Evolutionary conservation across 2,888 invertebrate genomes (phyloP), one percentile per base, ranked within the genome.

Genomic region (Ormia ochracea): DNA sequence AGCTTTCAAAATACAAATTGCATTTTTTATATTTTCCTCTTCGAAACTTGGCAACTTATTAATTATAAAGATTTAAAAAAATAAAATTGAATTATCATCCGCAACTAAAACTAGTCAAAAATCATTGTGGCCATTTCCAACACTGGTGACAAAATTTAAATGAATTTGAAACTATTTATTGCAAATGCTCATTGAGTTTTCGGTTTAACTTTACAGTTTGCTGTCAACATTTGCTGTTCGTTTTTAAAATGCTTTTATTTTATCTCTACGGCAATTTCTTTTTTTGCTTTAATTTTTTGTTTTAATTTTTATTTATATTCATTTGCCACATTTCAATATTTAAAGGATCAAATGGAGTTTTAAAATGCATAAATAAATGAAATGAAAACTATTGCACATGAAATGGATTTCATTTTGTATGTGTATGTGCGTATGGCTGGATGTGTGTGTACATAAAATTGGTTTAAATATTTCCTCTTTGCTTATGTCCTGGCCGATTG

Each of bases 331-430:
- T 52, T 50, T 61, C 21, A 68, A 75, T 68, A 59, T 59, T 68
- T 45, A 75, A 75, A 75, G 68, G 52, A 68, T 68, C 43, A 75
- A 52, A 75, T 52, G 33, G 28, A 58, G 45, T 61, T 65, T 65
- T 6, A 74, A 38, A n/a, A n/a, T n/a, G n/a, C 26, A 38, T 26
- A 41, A 28, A 52, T 41, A 31, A 10, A 38, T 38, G 31, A 54
- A 43, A 43, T 54, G 58, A 50, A 61, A 61, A 68, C 21, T 68
- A 43, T 65, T 61, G n/a, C 36, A 26, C 12, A 61, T 45, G 68
- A 75, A 59, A 68, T 45, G 26, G 33, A 58, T 75, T n/a, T 50
- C 23, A 43, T 59, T 75, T 68, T 43, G 14, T 52, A 52, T 33
- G 43, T n/a, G n/a, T n/a, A 68, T 45, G 23, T 28, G 36, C 26